These are phyloP conservation scores for Phoxinus phoxinus DNA, from an alignment of 2,113 vertebrate species.

Conservation along the genomic window DNA sequence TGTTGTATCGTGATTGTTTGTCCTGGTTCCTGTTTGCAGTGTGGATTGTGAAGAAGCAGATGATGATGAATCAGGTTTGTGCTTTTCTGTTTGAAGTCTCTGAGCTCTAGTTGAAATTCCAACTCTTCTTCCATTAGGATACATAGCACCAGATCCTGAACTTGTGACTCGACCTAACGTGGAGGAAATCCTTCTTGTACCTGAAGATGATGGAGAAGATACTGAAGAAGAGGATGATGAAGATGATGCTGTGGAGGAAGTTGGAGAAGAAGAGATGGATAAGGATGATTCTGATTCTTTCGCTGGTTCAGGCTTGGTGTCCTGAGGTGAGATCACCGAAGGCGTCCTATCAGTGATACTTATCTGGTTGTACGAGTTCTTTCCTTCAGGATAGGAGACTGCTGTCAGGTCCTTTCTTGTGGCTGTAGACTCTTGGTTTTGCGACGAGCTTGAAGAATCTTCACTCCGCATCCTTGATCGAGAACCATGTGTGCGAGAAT, in stretches of 20 bases:
- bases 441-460: conserved; percentile 50
- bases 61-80: conserved; percentile 62
- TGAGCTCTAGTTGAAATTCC: conserved; percentile 65
- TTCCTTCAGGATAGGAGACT: conserved; percentile 58
- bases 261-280: neutral
- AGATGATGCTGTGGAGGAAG: neutral
- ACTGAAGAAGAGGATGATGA: conserved; percentile 6
- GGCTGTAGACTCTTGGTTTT: conserved; percentile 61
- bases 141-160: conserved; percentile 58
- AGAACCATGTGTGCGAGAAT: conserved; percentile 21
- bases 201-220: conserved; percentile 24
- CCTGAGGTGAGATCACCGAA: conserved; percentile 56
- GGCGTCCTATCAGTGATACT: conserved; percentile 57
- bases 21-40: conserved; percentile 61
- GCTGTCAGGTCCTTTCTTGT: conserved; percentile 63
- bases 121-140: conserved; percentile 63
- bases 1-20: conserved; percentile 53
- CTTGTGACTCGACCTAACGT: conserved; percentile 57
- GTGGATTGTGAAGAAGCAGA: conserved; percentile 65
- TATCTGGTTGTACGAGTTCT: conserved; percentile 56
- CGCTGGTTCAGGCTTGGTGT: conserved; percentile 47
- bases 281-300: conserved; percentile 11
- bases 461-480: conserved; percentile 41
- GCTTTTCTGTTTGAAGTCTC: conserved; percentile 63
- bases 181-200: conserved; percentile 54